Base-by-base conservation (phyloP, 1,140 invertebrate species). In the Drosophila murphyi region DNA sequence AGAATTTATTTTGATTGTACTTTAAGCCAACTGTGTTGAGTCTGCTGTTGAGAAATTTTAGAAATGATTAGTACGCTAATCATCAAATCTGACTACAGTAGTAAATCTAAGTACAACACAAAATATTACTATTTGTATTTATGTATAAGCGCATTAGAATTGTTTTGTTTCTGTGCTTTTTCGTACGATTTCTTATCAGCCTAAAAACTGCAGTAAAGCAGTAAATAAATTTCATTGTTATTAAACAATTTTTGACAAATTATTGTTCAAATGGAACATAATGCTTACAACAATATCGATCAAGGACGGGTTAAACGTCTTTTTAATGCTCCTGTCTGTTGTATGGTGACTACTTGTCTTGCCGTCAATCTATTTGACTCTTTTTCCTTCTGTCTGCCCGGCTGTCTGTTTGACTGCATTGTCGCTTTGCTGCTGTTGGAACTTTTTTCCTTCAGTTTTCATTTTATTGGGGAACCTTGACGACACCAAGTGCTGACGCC, bases 341-440 rank as follows among this genome's bases (percentile, higher is more conserved):
- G 80, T 72, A 73, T 45, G 70, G 43, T 45, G 80, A 59, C 72
- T 68, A 72, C 54, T 52, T 62, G 65, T 51, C 82, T 78, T 60
- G 35, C 64, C 57, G 52, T 54, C 73, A 59, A 54, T 55, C 45
- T 52, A 34, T 55, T 50, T 41, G 59, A 56, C 34, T 63, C 47
- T 35, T 4, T 31, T 50, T 32, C 54, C 39, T 6, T 12, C 39
- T 73, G 57, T 70, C 64, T 57, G 63, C 37, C 48, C 54, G 56
- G 12, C 67, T 64, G 82, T 65, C 64, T 68, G 74, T 80, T 71
- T 72, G 61, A 76, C 72, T 88, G 72, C 83, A 88, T 77, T 88
- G 82, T 74, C 79, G 82, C 83, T 79, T 54, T 87, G 83, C 79
- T 87, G 76, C 86, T 87, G 54, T 81, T 83, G 67, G 59, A 50